Evolutionary conservation across 2,113 vertebrate species (phyloP), one percentile per base, ranked within the genome.

Genomic region (Hydrolagus affinis): DNA sequence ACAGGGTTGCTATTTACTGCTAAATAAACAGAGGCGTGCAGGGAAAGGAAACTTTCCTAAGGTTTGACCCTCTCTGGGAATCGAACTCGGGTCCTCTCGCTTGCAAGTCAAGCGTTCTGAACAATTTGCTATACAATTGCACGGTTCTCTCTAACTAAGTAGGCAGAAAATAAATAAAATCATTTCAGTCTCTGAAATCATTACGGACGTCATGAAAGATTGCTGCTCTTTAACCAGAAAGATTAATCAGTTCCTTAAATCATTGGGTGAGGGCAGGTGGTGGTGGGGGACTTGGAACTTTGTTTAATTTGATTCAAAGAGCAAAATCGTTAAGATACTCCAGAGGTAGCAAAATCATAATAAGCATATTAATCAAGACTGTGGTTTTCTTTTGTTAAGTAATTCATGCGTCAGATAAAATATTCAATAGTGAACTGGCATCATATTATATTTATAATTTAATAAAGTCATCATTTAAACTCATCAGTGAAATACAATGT

Each of bases 381-480:
- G 23, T 28, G 64, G 70, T 44, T 44, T 44, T 44, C 44, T 44
- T 44, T 44, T 44, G 44, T 44, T 64, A 32, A 32, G 66, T 30
- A 25, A 64, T 62, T 10, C 25, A 62, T 83, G 78, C 28, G 11
- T 21, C 62, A 32, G 77, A 83, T 83, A 68, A 83, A 83, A 83
- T 83, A 83, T 83, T 83, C 32, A 83, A 83, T 28, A 19, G 25
- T 32, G 28, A 83, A 83, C 28, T 64, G 78, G 66, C 64, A 83
- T 83, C 78, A 83, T 83, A 83, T 80, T 80, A 80, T 66, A 83
- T 83, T 83, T 83, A 68, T 83, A 83, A 83, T 83, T 83, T 66
- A 32, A 83, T 83, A 83, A 66, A 83, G 78, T 66, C 66, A 83
- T 21, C 17, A 83, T 83, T 56, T 83, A 83, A 83, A 83, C 66